Evolutionary conservation across 2,797 vertebrate genomes (phyloP), one percentile per base, ranked within the genome.

Genomic region (Chrysocyon brachyurus): DNA sequence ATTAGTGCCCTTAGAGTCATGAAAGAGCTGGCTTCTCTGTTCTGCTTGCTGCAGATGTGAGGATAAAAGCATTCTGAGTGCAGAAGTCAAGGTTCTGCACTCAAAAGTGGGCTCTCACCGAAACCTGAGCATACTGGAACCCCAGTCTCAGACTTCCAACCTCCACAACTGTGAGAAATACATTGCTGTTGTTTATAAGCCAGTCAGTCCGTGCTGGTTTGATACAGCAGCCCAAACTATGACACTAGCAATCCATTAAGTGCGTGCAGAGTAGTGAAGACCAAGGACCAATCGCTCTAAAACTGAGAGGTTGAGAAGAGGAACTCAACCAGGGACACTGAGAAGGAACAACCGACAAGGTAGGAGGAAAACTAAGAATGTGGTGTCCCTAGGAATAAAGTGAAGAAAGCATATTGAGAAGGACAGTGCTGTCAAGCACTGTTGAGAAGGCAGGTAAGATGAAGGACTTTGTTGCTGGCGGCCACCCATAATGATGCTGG

Each of bases 401-500:
- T 16, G 78, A 61, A 4, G 68, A 24, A 40, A 84, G 26, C 24
- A 2, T 59, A 11, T 5, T 2, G 24, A 11, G 54, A 14, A 52
- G 46, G 46, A 31, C 5, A 8, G 63, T 6, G 1, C 5, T 14
- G 52, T 2, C 56, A 5, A 11, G 1, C 21, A 10, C 64, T 33
- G 46, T 40, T 49, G 77, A 70, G 94, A 36, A 17, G 26, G 54
- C 57, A 73, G 46, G 40, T 14, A 46, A n/a, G n/a, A 5, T 0
- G 12, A 31, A 14, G 6, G 22, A 5, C 40, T 46, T 1, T 2
- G 5, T 2, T 24, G 3, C 31, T 1, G 12, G 12, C 17, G 21
- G 6, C 15, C 22, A 12, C 0, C 5, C 36, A 0, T 4, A 31
- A 7, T 3, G 21, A 10, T 31, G 33, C 31, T 7, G 8, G 28